Conservation (phyloP, 1,140 invertebrate species). For the Drosophila suzukii region DNA sequence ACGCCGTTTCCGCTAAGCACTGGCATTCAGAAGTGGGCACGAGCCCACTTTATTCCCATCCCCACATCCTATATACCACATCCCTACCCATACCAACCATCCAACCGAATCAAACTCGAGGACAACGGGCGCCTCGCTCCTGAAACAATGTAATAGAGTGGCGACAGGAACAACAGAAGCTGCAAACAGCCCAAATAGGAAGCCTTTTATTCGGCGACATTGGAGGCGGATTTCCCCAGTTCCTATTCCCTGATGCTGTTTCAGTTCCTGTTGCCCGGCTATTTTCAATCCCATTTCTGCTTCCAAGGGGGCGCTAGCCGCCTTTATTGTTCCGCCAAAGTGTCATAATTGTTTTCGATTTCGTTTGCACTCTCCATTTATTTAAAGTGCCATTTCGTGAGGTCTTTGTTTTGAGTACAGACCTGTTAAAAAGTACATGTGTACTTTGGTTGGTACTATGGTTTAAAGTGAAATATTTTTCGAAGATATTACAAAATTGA, state of each 20-base stretch:
- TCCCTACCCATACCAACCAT: background rate
- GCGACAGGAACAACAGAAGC: constrained; percentile 38
- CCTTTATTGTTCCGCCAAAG: constrained; percentile 30
- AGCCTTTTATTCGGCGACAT: constrained; percentile 38
- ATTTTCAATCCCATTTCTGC: too few relatives aligned
- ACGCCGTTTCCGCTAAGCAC: constrained; percentile 67
- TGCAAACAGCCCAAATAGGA: constrained; percentile 37
- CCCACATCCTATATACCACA: constrained; percentile 4
- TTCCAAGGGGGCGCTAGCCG: constrained; percentile 7
- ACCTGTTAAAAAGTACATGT: too few relatives aligned
- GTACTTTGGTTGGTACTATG: too few relatives aligned
- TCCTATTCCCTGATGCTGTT: constrained; percentile 6
- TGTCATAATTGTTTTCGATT: constrained; percentile 52
- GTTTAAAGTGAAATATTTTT: too few relatives aligned
- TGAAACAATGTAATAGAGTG: constrained; percentile 59
- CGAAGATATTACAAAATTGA: too few relatives aligned
- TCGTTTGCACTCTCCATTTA: constrained; percentile 40
- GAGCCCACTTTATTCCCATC: constrained; percentile 14
- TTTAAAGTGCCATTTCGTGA: constrained; percentile 40
- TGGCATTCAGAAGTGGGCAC: constrained; percentile 62
- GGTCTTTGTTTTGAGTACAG: constrained; percentile 43
- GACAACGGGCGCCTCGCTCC: constrained; percentile 33
- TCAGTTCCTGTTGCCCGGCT: constrained; percentile 11
- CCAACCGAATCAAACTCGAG: constrained; percentile 64
- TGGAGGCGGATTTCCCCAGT: constrained; percentile 23